A percentile compares a stretch with the other conserved stretches of the same genome.
Conservation (phyloP, 92 coral and sea anemone genomes). For the Actinostola sp. region DNA sequence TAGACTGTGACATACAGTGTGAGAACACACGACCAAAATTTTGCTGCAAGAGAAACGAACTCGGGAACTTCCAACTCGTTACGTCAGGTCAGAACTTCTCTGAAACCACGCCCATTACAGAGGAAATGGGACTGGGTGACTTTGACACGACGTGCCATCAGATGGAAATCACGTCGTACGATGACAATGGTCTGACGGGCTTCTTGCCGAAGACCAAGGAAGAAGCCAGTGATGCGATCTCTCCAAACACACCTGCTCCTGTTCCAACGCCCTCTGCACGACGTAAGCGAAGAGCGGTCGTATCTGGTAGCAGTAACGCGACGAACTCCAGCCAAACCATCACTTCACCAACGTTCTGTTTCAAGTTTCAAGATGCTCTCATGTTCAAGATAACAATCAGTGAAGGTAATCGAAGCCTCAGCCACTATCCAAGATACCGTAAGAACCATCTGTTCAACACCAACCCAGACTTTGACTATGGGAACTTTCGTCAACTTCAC, state of each 20-base stretch:
- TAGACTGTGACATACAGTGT: constrained; percentile 62
- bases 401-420: constrained; percentile 68
- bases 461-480: constrained; percentile 88
- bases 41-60: constrained; percentile 10
- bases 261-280: constrained; percentile 37
- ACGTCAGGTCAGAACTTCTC: constrained; percentile 6
- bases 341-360: constrained; percentile 75
- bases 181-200: constrained; percentile 35
- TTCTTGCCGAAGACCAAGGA: constrained; percentile 25
- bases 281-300: constrained; percentile 58
- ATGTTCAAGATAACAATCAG: constrained; percentile 72
- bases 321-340: constrained; percentile 35
- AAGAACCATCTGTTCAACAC: constrained; percentile 88
- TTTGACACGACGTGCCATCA: constrained; percentile 25
- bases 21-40: constrained; percentile 49
- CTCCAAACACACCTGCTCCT: constrained; percentile 2
- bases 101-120: constrained; percentile 6
- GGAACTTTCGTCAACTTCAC: constrained; percentile 87
- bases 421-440: constrained; percentile 90
- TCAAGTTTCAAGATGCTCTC: constrained; percentile 60
- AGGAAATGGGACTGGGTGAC: constrained; percentile 57
- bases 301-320: constrained; percentile 23
- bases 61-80: constrained; percentile 20
- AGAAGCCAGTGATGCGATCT: constrained; percentile 24
- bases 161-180: constrained; percentile 47